These are phyloP conservation scores for Callyntrura guangdongensis DNA, from an alignment of 2,888 invertebrate species.

Conservation along the genomic window DNA sequence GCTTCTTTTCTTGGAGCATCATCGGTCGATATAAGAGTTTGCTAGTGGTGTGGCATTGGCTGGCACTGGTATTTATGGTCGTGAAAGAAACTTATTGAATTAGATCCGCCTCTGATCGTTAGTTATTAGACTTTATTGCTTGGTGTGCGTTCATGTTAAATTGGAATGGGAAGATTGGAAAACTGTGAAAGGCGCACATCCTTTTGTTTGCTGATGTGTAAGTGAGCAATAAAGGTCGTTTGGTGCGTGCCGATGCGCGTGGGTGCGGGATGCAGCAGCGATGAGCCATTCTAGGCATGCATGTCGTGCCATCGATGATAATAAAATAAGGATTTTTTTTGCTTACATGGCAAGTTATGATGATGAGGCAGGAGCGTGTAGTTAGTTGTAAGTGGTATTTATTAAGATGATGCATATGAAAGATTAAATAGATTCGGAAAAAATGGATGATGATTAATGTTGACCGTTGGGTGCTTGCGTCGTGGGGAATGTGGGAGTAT, in stretches of 20 bases:
- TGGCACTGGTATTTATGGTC: slow-evolving; percentile 32
- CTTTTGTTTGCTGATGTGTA: slow-evolving; percentile 1
- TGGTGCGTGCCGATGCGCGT: slow-evolving; percentile 47
- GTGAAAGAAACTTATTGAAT: slow-evolving; percentile 59
- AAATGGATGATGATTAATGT: slow-evolving; percentile 42
- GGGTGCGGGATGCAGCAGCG: slow-evolving; percentile 37
- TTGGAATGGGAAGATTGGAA: background rate
- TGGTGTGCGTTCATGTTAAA: slow-evolving; percentile 31
- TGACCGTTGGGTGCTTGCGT: background rate
- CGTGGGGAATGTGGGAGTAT: background rate
- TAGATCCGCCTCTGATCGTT: slow-evolving; percentile 17
- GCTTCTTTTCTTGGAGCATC: background rate
- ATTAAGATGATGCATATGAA: slow-evolving; percentile 45
- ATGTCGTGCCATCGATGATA: background rate
- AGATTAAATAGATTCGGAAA: slow-evolving; percentile 29
- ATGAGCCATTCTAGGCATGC: background rate
- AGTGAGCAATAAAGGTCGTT: background rate
- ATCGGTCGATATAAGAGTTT: background rate
- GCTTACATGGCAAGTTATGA: background rate
- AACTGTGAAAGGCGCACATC: no score
- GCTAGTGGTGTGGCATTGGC: background rate
- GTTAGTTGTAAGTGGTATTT: background rate
- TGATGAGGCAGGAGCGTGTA: background rate
- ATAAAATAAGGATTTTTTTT: slow-evolving; percentile 18
- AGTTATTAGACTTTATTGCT: slow-evolving; percentile 54